phyloP scores from a whole-genome alignment of 2,113 vertebrate species.

The Periophthalmus modestus region DNA sequence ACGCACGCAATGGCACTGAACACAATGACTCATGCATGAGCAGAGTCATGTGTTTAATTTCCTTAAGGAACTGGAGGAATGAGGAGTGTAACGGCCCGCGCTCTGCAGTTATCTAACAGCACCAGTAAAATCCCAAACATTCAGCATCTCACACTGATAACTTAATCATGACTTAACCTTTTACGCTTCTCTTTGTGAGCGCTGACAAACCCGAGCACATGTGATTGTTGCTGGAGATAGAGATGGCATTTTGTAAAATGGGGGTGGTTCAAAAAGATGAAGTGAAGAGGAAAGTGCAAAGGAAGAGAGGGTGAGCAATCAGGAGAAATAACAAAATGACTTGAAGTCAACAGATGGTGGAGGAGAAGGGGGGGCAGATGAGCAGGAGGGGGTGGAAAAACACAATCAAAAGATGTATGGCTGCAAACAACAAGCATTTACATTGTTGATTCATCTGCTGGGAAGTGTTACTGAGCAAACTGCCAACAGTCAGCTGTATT shows the following conservation, averaged over 20 bases:
- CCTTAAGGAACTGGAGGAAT: slow-evolving; percentile 68
- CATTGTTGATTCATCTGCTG: slow-evolving; percentile 10
- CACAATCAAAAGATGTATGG: slow-evolving; percentile 8
- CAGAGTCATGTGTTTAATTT: slow-evolving; percentile 77
- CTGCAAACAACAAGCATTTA: not conserved
- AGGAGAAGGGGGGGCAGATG: slow-evolving; percentile 12
- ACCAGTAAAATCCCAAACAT: slow-evolving; percentile 20
- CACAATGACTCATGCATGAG: slow-evolving; percentile 79
- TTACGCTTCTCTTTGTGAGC: not conserved
- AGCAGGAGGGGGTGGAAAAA: not conserved
- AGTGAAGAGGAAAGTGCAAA: slow-evolving; percentile 23
- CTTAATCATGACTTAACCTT: not conserved
- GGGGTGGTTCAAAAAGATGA: not conserved
- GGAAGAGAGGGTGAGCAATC: slow-evolving; percentile 45
- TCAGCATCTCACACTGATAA: not conserved
- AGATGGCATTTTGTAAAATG: not conserved
- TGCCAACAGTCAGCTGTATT: not conserved
- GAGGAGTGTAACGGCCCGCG: slow-evolving; percentile 28
- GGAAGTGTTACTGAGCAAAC: not conserved
- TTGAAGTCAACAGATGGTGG: slow-evolving; percentile 69
- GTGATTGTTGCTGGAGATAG: slow-evolving; percentile 18
- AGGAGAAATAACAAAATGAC: slow-evolving; percentile 59
- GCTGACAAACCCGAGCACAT: slow-evolving; percentile 18
- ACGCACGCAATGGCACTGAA: slow-evolving; percentile 48
- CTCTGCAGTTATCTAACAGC: slow-evolving; percentile 6